These are phyloP conservation scores for Protodeltote pygarga DNA, from an alignment of 2,888 invertebrate species.

Conservation along the genomic window DNA sequence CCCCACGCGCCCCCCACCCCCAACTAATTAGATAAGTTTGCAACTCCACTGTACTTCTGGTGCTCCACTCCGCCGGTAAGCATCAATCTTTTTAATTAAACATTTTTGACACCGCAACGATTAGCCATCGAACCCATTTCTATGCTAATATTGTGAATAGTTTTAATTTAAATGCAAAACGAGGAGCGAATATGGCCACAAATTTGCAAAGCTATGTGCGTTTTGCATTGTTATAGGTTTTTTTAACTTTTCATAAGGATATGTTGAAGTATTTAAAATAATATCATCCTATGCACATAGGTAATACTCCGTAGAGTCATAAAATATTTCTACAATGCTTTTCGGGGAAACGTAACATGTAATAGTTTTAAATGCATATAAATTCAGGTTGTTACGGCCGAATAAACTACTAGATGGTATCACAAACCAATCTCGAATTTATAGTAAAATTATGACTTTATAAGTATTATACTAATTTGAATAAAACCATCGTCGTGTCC, in stretches of 20 bases:
- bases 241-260: conserved; percentile 23
- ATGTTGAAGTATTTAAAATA: conserved; percentile 1
- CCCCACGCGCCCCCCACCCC: conserved; percentile 58
- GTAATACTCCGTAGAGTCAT: neutral
- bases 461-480: conserved; percentile 29
- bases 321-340: neutral
- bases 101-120: conserved; percentile 85
- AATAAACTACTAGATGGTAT: conserved; percentile 22
- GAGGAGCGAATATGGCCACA: conserved; percentile 47
- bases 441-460: conserved; percentile 34
- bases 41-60: conserved; percentile 86
- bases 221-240: conserved; percentile 34
- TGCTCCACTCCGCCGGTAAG: conserved; percentile 81
- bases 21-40: conserved; percentile 87
- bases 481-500: conserved; percentile 24
- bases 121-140: conserved; percentile 82
- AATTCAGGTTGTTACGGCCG: conserved; percentile 14
- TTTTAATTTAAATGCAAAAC: conserved; percentile 74
- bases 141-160: conserved; percentile 76
- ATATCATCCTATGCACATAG: neutral
- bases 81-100: conserved; percentile 87
- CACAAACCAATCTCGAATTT: conserved; percentile 28
- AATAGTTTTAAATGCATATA: conserved; percentile 25
- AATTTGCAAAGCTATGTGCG: conserved; percentile 28
- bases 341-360: conserved; percentile 12